Evolutionary conservation across 1,140 invertebrate genomes (phyloP), one percentile per base, ranked within the genome.

Genomic region (Drosophila funebris): DNA sequence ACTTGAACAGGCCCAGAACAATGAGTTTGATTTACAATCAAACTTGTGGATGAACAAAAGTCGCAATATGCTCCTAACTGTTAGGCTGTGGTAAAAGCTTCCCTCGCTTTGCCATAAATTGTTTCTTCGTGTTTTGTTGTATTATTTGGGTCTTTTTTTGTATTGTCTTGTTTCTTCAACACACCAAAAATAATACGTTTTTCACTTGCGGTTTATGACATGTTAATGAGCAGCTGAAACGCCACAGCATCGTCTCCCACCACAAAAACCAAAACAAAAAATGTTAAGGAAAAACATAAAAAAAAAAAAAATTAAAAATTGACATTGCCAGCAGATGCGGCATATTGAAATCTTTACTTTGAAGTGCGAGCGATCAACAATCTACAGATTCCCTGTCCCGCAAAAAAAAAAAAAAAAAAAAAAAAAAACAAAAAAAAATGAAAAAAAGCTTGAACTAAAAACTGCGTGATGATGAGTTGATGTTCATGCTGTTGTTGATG

Each of bases 181-280:
- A 1, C 29, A 31, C n/a, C 27, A 31, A 52, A 13, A 52, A 31
- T 33, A 33, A 14, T 3, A 4, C 37, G 7, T 78, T 69, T 74
- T 52, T 67, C 48, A 46, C 75, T 81, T 88, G 78, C 83, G 83
- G 83, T 88, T 87, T 87, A 87, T 88, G 83, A 87, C 83, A 87
- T 87, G 83, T 87, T 87, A 87, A 87, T 87, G 83, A 87, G 83
- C 83, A 78, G 64, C 69, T 52, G 48, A 52, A 52, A 52, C 48
- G 48, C 43, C 43, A 44, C 20, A 44, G 39, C 27, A 37, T 7
- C n/a, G 14, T 24, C 57, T 61, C 71, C 44, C 58, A 58, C 74
- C 52, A 36, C 33, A 29, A 54, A n/a, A 31, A 53, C 5, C 9
- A 27, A 44, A 20, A 24, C 7, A 43, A 29, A 16, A 58, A 54